Evolutionary conservation across 2,888 invertebrate genomes (phyloP), one percentile per base, ranked within the genome.

Genomic region (Pammene aurita): DNA sequence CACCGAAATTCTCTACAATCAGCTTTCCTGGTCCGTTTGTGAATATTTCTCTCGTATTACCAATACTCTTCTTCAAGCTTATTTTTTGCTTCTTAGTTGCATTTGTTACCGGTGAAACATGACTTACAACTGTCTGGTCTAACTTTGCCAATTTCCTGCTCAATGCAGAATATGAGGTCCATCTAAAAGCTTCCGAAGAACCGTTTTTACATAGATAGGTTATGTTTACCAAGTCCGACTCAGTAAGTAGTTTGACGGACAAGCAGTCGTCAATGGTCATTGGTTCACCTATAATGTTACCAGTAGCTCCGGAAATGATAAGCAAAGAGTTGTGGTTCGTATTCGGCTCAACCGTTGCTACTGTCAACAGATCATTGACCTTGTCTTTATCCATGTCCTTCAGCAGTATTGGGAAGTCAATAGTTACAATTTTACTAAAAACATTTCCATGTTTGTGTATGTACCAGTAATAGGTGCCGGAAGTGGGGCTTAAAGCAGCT

Each of bases 361-460:
- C 93, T 26, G 95, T 93, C 18, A 96, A 82, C 41, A 97, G 89
- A 76, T 97, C 97, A 80, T 93, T 92, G 0, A 96, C 94, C 38
- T 93, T 94, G 82, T 97, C 96, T 5, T 93, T 93, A 84, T 96
- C 94, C 73, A 96, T 87, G 80, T 97, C 97, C 54, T 95, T 95
- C 67, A 96, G 85, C 46, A 95, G 87, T 0, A 96, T 87, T 0
- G 96, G 96, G 77, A 96, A 95, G 73, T 95, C 95, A 64, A 95
- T 89, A 10, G 94, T 92, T 63, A 91, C 93, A 54, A 95, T 91
- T 71, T 93, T 93, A 71, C 83, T 93, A 78, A 87, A 89, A 38
- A 88, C 83, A 72, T 87, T 88, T 26, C 91, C 94, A 82, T 88
- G 93, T 79, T 90, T 94, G 78, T 93, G 95, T 71, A 93, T 93